Evolutionary conservation across 2,888 invertebrate genomes (phyloP), one percentile per base, ranked within the genome.

Genomic region (Rhingia campestris): DNA sequence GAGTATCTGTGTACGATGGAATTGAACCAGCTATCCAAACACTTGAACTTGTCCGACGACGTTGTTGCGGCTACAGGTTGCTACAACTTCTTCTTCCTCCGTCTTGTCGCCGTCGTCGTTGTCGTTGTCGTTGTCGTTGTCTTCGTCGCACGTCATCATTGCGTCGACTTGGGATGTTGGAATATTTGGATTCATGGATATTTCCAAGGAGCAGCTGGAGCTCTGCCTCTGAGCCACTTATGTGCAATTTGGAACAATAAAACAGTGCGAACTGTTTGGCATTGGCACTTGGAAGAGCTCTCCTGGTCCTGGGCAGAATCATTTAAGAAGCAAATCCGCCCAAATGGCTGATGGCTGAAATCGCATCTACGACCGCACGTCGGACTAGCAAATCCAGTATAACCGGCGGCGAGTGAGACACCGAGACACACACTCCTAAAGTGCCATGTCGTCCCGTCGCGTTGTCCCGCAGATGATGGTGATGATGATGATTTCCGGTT

Each of bases 231-330:
- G 66, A 49, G 75, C 67, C 72, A 82, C 81, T 82, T 73, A 82
- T 67, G 56, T 63, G 67, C 73, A 82, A 82, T 82, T 82, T 82
- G 79, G 82, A 82, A 82, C 82, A 82, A 82, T 82, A 82, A 82
- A 82, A 82, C 82, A 82, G 82, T 82, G 67, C 82, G 58, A 79
- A 79, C 73, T 72, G 77, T 81, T 22, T 81, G 63, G 80, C 69
- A 70, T 75, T 75, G 63, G 45, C 54, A 76, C 70, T 76, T 66
- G 41, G 47, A 54, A 12, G 39, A 47, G 56, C 56, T 47, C 43
- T 14, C 30, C 22, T 32, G 51, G 51, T 43, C 37, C 63, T 70
- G 75, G 51, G 45, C 47, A 69, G 64, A 75, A 72, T 81, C 76
- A 76, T 72, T 81, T 77, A 81, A 22, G 81, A 66, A 63, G 77